phyloP scores from a whole-genome alignment of 2,797 vertebrate genomes.

The Pantherophis alleghaniensis region DNA sequence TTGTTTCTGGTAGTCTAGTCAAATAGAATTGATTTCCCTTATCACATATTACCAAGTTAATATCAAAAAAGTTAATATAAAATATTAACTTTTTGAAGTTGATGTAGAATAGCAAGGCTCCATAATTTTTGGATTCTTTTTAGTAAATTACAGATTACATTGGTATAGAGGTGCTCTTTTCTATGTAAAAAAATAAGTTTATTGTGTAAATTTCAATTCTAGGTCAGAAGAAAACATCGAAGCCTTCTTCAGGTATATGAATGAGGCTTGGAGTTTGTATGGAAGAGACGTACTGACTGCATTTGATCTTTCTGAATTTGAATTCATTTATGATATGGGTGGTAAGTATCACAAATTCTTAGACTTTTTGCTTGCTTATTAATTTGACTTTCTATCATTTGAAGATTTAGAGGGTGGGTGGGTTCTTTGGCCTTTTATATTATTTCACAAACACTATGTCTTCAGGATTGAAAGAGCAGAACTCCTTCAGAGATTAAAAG shows the following conservation, averaged over 20 bases:
- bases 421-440: neutral
- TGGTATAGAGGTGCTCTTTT: neutral
- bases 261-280: slow-evolving; percentile 82
- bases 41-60: neutral
- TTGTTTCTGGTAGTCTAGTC: neutral
- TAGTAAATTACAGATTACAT: neutral
- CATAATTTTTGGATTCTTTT: neutral
- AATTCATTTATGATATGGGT: slow-evolving; percentile 77
- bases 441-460: neutral
- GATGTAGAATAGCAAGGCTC: neutral
- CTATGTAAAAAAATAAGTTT: neutral
- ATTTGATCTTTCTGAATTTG: slow-evolving; percentile 78
- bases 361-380: neutral
- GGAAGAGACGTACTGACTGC: slow-evolving; percentile 74
- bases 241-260: slow-evolving; percentile 81
- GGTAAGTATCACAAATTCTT: slow-evolving; percentile 55
- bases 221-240: slow-evolving; percentile 84
- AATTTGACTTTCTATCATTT: neutral
- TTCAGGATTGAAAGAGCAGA: no score
- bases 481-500: neutral
- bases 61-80: no score
- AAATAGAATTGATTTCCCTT: neutral
- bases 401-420: neutral
- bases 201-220: slow-evolving; percentile 24
- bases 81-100: neutral